Evolutionary conservation across 2,888 invertebrate genomes (phyloP).

Genomic region (Xanthorhoe spadicearia): DNA sequence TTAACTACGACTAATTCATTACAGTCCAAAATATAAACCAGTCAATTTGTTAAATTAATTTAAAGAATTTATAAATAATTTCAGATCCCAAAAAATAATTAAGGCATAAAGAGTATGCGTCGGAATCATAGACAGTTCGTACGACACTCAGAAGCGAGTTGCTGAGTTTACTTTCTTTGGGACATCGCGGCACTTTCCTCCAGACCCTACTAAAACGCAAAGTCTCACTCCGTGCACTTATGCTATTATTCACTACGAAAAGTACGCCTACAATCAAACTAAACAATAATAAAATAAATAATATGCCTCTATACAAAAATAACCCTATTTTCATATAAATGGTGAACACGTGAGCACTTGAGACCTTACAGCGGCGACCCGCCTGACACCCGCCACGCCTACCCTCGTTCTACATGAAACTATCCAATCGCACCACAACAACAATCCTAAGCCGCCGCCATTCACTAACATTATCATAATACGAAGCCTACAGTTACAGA

Average conservation of each 20-base stretch:
- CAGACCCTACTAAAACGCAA: conserved; percentile 81
- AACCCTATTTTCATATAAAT: conserved; percentile 70
- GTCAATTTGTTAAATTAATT: conserved; percentile 47
- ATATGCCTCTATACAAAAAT: conserved; percentile 83
- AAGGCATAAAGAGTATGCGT: conserved; percentile 46
- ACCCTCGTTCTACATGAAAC: conserved; percentile 45
- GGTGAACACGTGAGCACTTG: conserved; percentile 80
- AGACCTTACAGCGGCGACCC: conserved; percentile 56
- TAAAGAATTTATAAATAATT: conserved; percentile 48
- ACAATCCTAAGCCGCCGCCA: conserved; percentile 49
- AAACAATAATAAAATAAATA: conserved; percentile 77
- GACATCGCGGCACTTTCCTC: conserved; percentile 77
- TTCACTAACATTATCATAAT: conserved; percentile 34
- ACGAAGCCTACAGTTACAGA: conserved; percentile 48
- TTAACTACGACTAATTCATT: conserved; percentile 56
- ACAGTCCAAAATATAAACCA: conserved; percentile 56
- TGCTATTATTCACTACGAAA: conserved; percentile 73
- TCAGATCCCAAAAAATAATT: conserved; percentile 59
- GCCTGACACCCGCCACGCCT: conserved; percentile 36
- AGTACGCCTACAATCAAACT: conserved; percentile 72
- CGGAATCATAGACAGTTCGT: conserved; percentile 50
- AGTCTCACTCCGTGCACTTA: conserved; percentile 78
- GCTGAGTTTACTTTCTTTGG: conserved; percentile 80
- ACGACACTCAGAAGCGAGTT: conserved; percentile 55
- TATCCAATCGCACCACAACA: conserved; percentile 32